These are phyloP conservation scores for Haemorhous mexicanus DNA, from an alignment of 2,113 vertebrate genomes.

Conservation along the genomic window DNA sequence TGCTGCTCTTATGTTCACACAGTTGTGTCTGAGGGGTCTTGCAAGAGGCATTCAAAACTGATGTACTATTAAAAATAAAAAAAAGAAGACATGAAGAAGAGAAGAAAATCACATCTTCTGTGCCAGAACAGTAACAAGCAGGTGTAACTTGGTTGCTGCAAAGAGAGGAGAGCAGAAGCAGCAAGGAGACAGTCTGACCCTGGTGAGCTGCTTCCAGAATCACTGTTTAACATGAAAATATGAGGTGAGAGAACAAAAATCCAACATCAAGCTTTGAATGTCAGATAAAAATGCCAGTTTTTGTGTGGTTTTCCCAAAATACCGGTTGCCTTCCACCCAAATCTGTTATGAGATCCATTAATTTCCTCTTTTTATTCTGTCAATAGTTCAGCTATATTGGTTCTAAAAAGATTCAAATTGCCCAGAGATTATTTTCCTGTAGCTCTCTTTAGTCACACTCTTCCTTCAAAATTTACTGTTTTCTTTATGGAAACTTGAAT, in stretches of 20 bases:
- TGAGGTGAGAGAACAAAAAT: neutral
- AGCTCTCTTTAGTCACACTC: neutral
- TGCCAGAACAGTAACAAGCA: neutral
- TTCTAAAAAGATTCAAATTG: neutral
- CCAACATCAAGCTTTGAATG: neutral
- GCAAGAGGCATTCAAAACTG: neutral
- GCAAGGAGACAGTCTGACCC: neutral
- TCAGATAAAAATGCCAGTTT: constrained; percentile 1
- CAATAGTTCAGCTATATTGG: neutral
- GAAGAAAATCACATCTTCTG: neutral
- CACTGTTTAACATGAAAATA: neutral
- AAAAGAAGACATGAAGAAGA: neutral
- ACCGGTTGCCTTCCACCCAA: neutral
- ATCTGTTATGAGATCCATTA: neutral
- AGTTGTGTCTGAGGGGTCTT: neutral
- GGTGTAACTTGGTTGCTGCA: neutral
- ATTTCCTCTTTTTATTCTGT: neutral
- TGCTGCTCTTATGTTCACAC: neutral
- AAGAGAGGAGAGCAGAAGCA: neutral
- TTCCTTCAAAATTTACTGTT: neutral
- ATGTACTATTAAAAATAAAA: neutral
- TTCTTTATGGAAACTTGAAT: neutral
- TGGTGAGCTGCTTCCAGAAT: neutral
- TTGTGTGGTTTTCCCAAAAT: neutral
- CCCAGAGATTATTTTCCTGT: neutral